Conservation (phyloP, 2,797 vertebrate species). For the Cyprinella venusta region DNA sequence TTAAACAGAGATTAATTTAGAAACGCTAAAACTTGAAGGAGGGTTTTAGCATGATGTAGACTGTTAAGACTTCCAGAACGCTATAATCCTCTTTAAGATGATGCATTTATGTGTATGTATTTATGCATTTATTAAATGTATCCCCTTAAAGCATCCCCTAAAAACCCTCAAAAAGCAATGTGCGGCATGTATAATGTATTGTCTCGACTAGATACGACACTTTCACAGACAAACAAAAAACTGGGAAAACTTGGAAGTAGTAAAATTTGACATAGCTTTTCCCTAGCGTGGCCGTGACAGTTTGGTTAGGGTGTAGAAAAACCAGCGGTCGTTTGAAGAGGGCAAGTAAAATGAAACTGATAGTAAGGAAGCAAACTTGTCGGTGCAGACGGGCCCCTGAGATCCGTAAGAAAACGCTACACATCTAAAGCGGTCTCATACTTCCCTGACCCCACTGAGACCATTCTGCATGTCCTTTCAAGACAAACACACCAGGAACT, state of each 20-base stretch:
- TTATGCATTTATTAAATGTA: no score
- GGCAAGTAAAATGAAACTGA: conserved; percentile 63
- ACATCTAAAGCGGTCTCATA: conserved; percentile 66
- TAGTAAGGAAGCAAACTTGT: conserved; percentile 67
- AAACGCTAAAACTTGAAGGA: no score
- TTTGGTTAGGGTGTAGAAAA: conserved; percentile 51
- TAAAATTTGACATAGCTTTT: conserved; percentile 1
- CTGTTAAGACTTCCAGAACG: background rate
- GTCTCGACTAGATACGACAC: background rate
- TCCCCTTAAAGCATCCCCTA: background rate
- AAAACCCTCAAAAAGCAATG: background rate
- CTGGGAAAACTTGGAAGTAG: background rate
- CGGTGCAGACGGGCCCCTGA: conserved; percentile 61
- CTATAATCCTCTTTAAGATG: background rate
- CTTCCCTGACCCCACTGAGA: conserved; percentile 50
- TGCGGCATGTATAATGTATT: background rate
- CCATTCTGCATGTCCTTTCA: conserved; percentile 71
- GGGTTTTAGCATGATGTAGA: background rate
- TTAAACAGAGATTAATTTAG: conserved; percentile 1
- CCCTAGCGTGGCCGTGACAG: conserved; percentile 41
- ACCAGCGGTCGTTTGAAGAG: conserved; percentile 58
- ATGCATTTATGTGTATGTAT: background rate
- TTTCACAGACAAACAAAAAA: background rate
- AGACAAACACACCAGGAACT: conserved; percentile 78
- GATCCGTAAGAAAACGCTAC: conserved; percentile 65